A percentile compares a stretch with the other conserved stretches of the same genome.
These are phyloP conservation scores for Sapayoa aenigma DNA, from an alignment of 2,113 vertebrate species.

Conservation along the genomic window DNA sequence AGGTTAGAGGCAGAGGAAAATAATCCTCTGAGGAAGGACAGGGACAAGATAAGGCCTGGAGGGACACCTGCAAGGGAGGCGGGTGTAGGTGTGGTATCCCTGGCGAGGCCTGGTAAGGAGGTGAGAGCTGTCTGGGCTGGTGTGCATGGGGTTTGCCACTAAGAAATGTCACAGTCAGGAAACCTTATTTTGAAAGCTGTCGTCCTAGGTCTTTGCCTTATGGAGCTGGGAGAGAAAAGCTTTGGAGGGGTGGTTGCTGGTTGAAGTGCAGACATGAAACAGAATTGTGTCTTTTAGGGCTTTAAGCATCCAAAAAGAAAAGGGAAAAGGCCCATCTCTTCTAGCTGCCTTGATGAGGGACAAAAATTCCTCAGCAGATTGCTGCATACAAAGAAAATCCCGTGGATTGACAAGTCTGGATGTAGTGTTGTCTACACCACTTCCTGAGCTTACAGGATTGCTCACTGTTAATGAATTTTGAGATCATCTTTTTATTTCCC, in stretches of 20 bases:
- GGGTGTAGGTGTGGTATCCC: background rate
- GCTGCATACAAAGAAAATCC: background rate
- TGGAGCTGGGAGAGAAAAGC: background rate
- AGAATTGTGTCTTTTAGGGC: background rate
- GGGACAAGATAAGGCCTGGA: background rate
- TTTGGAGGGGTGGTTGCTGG: background rate
- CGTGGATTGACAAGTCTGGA: background rate
- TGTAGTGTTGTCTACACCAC: background rate
- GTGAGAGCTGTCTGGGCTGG: accelerated
- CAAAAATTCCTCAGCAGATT: background rate
- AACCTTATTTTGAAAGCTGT: background rate
- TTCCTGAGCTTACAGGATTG: background rate
- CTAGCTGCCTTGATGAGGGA: background rate
- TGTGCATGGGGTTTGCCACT: background rate
- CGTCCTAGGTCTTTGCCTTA: background rate
- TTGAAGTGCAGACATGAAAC: background rate
- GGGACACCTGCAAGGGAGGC: background rate
- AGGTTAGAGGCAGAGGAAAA: background rate
- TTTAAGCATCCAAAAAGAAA: background rate
- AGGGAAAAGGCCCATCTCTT: background rate
- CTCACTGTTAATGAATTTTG: background rate
- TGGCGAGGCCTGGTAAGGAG: background rate
- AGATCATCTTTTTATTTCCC: background rate
- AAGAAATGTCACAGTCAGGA: background rate
- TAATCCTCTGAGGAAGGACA: background rate